These are phyloP conservation scores for Meda fulgida DNA, from an alignment of 2,797 vertebrate species.

Conservation along the genomic window DNA sequence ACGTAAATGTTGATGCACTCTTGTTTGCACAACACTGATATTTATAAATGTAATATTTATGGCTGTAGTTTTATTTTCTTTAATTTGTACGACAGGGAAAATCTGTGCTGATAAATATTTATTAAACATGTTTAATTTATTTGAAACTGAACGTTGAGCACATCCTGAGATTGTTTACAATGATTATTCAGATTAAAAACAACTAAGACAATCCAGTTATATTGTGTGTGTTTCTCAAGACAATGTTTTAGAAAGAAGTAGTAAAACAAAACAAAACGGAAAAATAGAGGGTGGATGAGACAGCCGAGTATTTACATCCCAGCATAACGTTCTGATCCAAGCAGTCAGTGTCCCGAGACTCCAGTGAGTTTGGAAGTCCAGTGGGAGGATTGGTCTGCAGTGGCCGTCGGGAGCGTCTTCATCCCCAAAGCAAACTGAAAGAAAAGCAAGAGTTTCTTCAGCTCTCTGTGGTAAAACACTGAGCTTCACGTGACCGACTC, in stretches of 20 bases:
- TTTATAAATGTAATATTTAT: constrained; percentile 19
- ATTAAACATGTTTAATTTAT: background rate
- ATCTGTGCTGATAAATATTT: background rate
- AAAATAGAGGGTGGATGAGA: background rate
- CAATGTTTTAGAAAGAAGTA: background rate
- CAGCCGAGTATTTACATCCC: constrained; percentile 17
- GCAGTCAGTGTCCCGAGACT: background rate
- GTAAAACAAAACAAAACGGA: background rate
- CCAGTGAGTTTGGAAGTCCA: background rate
- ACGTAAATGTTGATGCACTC: background rate
- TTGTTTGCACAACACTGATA: background rate
- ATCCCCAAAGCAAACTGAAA: constrained; percentile 77
- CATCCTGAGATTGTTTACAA: constrained; percentile 5
- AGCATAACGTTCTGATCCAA: background rate
- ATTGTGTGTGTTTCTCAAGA: background rate
- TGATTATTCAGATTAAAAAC: constrained; percentile 5
- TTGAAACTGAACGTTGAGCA: background rate
- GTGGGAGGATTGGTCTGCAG: background rate
- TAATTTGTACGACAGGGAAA: background rate
- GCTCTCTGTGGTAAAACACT: background rate
- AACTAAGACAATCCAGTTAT: background rate
- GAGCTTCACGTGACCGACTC: constrained; percentile 34
- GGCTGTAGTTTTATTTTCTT: background rate
- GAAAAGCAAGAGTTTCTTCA: background rate
- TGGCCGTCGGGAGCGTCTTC: constrained; percentile 50